Evolutionary conservation across 2,113 vertebrate species (phyloP).

Genomic region (Erythrocercus mccallii): DNA sequence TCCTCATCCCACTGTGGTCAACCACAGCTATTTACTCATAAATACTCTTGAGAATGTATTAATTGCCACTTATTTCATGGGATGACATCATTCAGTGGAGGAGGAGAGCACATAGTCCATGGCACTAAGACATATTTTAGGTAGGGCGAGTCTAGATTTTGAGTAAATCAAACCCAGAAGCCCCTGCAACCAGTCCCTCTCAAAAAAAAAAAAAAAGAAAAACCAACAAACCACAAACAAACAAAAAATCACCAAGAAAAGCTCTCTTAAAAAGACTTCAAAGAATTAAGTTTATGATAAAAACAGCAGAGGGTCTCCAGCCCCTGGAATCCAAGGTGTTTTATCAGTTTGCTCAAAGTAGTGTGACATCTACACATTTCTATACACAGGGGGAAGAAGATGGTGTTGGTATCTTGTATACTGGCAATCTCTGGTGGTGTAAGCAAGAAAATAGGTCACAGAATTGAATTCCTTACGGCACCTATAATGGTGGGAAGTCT

Average conservation of each 20-base stretch:
- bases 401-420: not conserved
- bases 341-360: not conserved
- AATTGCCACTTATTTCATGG: not conserved
- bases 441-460: not conserved
- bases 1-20: not conserved
- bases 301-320: not conserved
- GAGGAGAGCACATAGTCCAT: not conserved
- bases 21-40: not conserved
- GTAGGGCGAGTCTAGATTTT: not conserved
- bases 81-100: not conserved
- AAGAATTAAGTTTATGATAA: not conserved
- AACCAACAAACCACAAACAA: not conserved
- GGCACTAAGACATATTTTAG: not conserved
- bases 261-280: not conserved
- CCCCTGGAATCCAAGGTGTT: not conserved
- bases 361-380: not conserved
- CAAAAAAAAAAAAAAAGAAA: not conserved
- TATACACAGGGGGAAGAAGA: fast-evolving
- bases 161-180: not conserved
- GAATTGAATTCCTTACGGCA: not conserved
- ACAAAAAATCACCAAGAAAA: not conserved
- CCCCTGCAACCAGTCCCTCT: not conserved
- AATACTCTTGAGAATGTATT: not conserved
- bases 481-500: not conserved
- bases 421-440: not conserved